A percentile compares a stretch with the other conserved stretches of the same genome.
Conservation (phyloP, 2,797 vertebrate species). For the Scleropages formosus region DNA sequence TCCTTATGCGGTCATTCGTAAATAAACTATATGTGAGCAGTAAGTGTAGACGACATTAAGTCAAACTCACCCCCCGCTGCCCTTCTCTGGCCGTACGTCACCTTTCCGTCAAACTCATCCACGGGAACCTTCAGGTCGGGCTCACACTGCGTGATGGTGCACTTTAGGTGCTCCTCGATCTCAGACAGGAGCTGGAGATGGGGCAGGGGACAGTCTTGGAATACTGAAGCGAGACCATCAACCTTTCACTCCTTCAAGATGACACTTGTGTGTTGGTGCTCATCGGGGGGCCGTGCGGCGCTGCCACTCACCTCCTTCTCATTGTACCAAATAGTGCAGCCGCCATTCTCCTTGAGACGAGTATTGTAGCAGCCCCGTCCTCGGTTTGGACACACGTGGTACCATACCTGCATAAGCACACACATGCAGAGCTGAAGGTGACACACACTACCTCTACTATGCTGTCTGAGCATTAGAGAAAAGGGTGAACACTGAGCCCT, state of each 20-base stretch:
- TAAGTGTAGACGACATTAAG: neutral
- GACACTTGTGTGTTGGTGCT: neutral
- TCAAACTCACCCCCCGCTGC: constrained; percentile 72
- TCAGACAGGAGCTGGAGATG: constrained; percentile 82
- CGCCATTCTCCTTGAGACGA: constrained; percentile 89
- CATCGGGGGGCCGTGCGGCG: neutral
- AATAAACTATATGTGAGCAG: too few relatives aligned
- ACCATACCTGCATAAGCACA: constrained; percentile 83
- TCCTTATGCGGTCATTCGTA: too few relatives aligned
- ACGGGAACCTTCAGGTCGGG: constrained; percentile 90
- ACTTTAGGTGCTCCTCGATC: constrained; percentile 94
- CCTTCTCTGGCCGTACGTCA: constrained; percentile 87
- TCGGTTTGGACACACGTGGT: constrained; percentile 90
- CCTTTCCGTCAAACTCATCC: constrained; percentile 97
- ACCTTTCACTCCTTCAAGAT: neutral
- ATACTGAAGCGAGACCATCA: neutral
- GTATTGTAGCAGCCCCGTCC: constrained; percentile 94
- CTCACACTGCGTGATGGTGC: constrained; percentile 94
- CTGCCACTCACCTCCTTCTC: constrained; percentile 85
- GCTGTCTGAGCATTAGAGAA: too few relatives aligned
- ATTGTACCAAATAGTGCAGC: constrained; percentile 99
- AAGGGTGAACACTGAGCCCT: too few relatives aligned
- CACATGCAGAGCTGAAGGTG: too few relatives aligned
- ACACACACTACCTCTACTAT: too few relatives aligned
- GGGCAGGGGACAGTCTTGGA: neutral